A percentile compares a stretch with the other conserved stretches of the same genome.
Evolutionary conservation across 2,888 invertebrate genomes (phyloP).

Genomic region (Xestia ashworthii): DNA sequence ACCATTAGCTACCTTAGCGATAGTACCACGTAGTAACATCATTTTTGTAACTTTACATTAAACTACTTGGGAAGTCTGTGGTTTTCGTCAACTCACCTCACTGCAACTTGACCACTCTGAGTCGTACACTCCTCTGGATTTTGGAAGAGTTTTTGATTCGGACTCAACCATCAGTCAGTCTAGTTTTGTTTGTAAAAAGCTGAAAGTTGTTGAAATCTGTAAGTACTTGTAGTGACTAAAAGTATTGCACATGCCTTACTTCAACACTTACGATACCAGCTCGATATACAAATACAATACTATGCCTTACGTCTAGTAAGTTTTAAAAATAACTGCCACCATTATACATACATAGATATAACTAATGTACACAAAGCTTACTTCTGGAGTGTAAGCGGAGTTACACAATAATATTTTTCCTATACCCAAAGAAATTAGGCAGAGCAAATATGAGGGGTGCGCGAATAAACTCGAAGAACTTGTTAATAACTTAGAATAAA

Average conservation of each 20-base stretch:
- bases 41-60: too few species aligned
- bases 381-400: constrained; percentile 55
- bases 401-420: constrained; percentile 78
- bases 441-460: constrained; percentile 79
- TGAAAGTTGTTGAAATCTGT: neutral
- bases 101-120: too few species aligned
- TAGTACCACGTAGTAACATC: too few species aligned
- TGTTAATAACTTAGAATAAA: constrained; percentile 75
- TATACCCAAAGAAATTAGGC: constrained; percentile 79
- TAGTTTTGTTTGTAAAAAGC: neutral
- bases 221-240: too few species aligned
- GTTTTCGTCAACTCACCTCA: too few species aligned
- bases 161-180: neutral
- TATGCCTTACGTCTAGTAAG: neutral
- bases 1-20: too few species aligned
- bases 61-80: too few species aligned
- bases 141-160: neutral
- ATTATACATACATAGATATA: neutral
- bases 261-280: neutral
- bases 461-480: constrained; percentile 72
- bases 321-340: neutral
- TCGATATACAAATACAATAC: neutral
- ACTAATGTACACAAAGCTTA: constrained; percentile 24
- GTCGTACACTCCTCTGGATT: neutral
- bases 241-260: too few species aligned